Conservation (phyloP, 2,888 invertebrate species). For the Laothoe populi region DNA sequence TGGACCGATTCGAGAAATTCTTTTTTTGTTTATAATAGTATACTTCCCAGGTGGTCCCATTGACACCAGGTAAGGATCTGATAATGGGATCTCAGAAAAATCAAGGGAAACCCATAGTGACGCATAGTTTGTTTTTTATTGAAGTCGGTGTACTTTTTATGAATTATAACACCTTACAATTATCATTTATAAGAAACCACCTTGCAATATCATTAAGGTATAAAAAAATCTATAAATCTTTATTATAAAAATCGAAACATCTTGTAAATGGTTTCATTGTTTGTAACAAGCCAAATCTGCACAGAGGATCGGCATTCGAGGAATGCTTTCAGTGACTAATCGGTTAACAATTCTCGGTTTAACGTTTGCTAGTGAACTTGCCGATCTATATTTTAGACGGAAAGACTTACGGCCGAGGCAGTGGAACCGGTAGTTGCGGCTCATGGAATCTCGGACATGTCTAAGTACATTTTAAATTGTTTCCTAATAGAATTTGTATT, state of each 20-base stretch:
- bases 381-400: conserved; percentile 37
- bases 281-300: conserved; percentile 37
- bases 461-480: conserved; percentile 16
- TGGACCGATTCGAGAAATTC: too few relatives aligned
- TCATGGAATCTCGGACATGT: conserved; percentile 13
- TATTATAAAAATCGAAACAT: not conserved
- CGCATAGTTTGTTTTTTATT: too few relatives aligned
- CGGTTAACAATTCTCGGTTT: conserved; percentile 60
- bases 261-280: conserved; percentile 24
- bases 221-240: too few relatives aligned
- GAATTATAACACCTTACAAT: too few relatives aligned
- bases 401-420: conserved; percentile 21
- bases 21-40: too few relatives aligned
- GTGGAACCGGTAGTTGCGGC: conserved; percentile 18
- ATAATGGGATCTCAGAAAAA: too few relatives aligned
- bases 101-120: too few relatives aligned
- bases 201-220: too few relatives aligned
- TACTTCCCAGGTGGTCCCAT: too few relatives aligned
- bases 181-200: too few relatives aligned
- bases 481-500: conserved; percentile 10
- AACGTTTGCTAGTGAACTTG: conserved; percentile 49
- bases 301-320: conserved; percentile 65
- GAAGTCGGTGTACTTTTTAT: too few relatives aligned
- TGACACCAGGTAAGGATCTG: too few relatives aligned
- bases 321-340: conserved; percentile 81